A percentile compares a stretch with the other conserved stretches of the same genome.
Evolutionary conservation across 2,888 invertebrate genomes (phyloP).

Genomic region (Nomada flava): DNA sequence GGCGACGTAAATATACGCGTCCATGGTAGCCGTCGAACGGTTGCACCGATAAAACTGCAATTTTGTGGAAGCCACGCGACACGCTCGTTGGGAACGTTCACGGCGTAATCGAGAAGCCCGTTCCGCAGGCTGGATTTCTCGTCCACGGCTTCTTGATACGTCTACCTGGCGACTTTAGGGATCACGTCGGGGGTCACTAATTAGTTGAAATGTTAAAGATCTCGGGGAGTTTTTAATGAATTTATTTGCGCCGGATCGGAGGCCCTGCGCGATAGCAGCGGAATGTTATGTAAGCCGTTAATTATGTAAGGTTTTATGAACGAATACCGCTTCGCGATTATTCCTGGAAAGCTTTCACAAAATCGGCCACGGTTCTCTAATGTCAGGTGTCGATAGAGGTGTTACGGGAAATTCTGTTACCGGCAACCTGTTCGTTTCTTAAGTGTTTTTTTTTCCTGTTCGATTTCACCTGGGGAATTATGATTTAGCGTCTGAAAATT

Average conservation of each 20-base stretch:
- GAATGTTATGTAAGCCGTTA: slow-evolving; percentile 13
- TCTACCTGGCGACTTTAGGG: slow-evolving; percentile 7
- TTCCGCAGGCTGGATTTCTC: neutral
- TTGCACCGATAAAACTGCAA: slow-evolving; percentile 47
- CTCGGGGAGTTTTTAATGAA: neutral
- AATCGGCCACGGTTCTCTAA: slow-evolving; percentile 1
- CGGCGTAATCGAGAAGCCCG: slow-evolving; percentile 9
- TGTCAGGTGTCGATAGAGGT: too few relatives aligned
- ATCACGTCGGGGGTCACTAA: neutral
- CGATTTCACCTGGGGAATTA: too few relatives aligned
- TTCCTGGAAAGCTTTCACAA: slow-evolving; percentile 29
- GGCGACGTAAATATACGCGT: slow-evolving; percentile 33
- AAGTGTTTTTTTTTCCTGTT: too few relatives aligned
- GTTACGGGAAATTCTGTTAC: too few relatives aligned
- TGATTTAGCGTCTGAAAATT: too few relatives aligned
- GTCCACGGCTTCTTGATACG: neutral
- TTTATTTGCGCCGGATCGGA: neutral
- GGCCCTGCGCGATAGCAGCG: neutral
- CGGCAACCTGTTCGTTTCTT: too few relatives aligned
- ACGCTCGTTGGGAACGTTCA: neutral
- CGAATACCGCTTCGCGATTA: neutral
- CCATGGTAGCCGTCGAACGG: slow-evolving; percentile 36
- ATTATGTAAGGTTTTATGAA: slow-evolving; percentile 26
- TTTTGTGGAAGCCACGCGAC: slow-evolving; percentile 17
- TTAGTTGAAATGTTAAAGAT: slow-evolving; percentile 10